Percentiles rank a stretch among this genome's conserved stretches.
phyloP scores from a whole-genome alignment of 2,113 vertebrate species.

The Malurus melanocephalus region DNA sequence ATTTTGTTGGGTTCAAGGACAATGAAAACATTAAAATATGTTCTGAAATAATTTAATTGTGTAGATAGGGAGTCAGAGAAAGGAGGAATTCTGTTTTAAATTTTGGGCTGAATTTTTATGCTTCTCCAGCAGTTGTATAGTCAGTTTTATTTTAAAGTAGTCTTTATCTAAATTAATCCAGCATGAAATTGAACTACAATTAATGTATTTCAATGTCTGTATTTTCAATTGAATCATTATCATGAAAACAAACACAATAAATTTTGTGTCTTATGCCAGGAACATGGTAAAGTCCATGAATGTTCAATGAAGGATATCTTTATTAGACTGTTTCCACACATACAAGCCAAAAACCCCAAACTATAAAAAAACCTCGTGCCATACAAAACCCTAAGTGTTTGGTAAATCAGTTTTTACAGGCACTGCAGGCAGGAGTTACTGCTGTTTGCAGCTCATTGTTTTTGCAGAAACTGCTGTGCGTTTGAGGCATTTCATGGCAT shows the following conservation, averaged over 20 bases:
- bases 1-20: not conserved
- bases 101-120: not conserved
- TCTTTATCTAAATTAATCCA: not conserved
- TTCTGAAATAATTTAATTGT: not conserved
- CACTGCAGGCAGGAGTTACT: not conserved
- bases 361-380: fast-evolving
- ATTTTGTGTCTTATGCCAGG: not conserved
- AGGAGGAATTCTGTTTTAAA: not conserved
- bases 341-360: not conserved
- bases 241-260: not conserved
- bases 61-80: not conserved
- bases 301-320: not conserved
- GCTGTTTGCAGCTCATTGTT: not conserved
- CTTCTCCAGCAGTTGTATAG: not conserved
- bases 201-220: not conserved
- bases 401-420: not conserved
- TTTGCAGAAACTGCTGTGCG: not conserved
- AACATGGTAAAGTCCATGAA: not conserved
- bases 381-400: not conserved
- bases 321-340: not conserved
- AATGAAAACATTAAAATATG: not conserved
- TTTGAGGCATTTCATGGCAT: not conserved
- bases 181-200: not conserved
- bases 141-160: not conserved
- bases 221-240: not conserved